Base-by-base conservation (phyloP, 1,140 invertebrate genomes). In the Drosophila nasuta region DNA sequence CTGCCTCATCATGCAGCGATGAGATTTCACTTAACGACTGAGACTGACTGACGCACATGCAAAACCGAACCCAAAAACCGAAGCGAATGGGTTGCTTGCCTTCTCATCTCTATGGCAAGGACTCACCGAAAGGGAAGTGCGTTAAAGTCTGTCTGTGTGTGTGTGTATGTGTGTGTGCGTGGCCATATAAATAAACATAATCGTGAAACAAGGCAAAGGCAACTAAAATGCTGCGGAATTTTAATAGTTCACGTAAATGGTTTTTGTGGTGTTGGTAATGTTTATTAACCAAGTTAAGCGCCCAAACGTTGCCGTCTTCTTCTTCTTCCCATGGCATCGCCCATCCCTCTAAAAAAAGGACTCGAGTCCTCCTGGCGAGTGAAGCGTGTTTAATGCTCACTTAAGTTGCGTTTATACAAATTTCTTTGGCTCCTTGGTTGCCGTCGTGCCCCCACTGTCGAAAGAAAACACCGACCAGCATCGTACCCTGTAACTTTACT, bases 391-490 rank as follows among this genome's bases (percentile, higher is more conserved):
- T 89, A 88, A 88, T 88, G 77, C 85, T 85, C 85, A 83, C 85
- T 88, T 89, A 89, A 88, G 85, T 88, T 88, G 78, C 85, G 85
- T 89, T 90, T 79, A 89, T 81, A 89, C 86, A 89, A 90, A 88
- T 88, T 85, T 85, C 71, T 63, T 73, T 67, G 68, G 66, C 64
- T 43, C 49, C 65, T 25, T 25, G 64, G 54, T 51, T 33, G 20
- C 65, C 43, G 15, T 10, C n/a, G 6, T 56, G 17, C 41, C 13
- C 54, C 63, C 17, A 10, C 20, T 7, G 25, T 10, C 6, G 8
- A 38, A 10, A 38, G 8, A 3, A 25, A 8, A 11, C 38, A 48
- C 30, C 41, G 41, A 43, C 28, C 28, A 49, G 11, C 54, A 20
- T 20, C 51, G 51, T 72, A 76, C 69, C 68, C 60, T 72, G 67